These are phyloP conservation scores for Cyrtodaria siliqua DNA, from an alignment of 2,888 invertebrate genomes.

Conservation along the genomic window DNA sequence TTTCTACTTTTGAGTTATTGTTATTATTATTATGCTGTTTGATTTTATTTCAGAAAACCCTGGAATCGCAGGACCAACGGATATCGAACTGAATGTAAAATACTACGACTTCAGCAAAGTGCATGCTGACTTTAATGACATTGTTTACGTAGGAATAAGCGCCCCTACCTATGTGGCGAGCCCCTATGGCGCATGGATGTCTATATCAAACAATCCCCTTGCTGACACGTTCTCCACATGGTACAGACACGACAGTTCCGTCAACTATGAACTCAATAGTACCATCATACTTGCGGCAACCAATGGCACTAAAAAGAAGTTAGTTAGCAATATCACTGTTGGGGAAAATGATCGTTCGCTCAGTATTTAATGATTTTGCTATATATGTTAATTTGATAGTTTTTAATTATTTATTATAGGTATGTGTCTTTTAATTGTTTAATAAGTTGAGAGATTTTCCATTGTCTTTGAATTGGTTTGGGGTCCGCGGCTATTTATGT, in stretches of 20 bases:
- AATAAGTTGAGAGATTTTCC: too few species aligned
- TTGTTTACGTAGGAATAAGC: constrained; percentile 36
- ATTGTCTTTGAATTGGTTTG: too few species aligned
- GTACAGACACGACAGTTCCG: constrained; percentile 58
- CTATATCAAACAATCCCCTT: constrained; percentile 65
- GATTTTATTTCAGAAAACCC: constrained; percentile 10
- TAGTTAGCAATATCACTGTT: too few species aligned
- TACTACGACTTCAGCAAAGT: constrained; percentile 69
- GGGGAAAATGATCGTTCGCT: too few species aligned
- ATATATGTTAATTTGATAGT: too few species aligned
- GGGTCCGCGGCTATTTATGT: too few species aligned
- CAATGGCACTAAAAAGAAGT: constrained; percentile 55
- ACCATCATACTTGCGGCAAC: constrained; percentile 53
- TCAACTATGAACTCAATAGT: constrained; percentile 43
- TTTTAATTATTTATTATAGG: too few species aligned
- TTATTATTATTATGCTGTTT: too few species aligned
- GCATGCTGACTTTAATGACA: constrained; percentile 59
- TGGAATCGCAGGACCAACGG: constrained; percentile 36
- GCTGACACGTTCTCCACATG: constrained; percentile 77
- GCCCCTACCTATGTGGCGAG: constrained; percentile 69
- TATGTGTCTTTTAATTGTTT: too few species aligned
- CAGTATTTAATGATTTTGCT: too few species aligned
- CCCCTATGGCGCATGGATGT: constrained; percentile 72
- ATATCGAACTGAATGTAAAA: constrained; percentile 47
- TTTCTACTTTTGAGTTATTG: too few species aligned